Evolutionary conservation across 2,113 vertebrate species (phyloP).

Genomic region (Morphnarchus princeps): DNA sequence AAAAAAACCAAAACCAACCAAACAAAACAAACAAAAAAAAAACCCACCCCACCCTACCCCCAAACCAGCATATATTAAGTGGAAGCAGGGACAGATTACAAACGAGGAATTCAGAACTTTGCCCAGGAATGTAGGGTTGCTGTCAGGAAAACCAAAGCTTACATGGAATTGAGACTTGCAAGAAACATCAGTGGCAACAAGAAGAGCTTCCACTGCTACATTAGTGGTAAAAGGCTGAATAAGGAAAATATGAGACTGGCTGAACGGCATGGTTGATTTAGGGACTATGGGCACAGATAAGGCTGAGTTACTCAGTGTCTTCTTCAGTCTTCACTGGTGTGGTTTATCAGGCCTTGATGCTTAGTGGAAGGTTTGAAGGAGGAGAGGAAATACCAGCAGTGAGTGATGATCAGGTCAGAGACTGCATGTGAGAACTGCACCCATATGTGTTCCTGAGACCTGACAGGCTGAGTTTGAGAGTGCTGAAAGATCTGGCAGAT

Average conservation of each 20-base stretch:
- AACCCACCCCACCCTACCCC: neutral
- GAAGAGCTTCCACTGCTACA: neutral
- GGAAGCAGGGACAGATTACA: neutral
- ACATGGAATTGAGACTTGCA: neutral
- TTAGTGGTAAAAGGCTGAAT: neutral
- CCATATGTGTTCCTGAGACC: neutral
- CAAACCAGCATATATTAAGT: neutral
- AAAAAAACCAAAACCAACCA: too few relatives aligned
- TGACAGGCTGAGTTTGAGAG: neutral
- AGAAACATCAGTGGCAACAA: neutral
- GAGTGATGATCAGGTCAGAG: neutral
- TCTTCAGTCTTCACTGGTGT: neutral
- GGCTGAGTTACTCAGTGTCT: neutral
- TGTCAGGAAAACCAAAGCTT: neutral
- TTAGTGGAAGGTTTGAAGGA: neutral
- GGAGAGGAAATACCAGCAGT: neutral
- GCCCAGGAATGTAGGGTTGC: neutral
- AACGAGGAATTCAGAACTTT: neutral
- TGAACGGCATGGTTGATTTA: neutral
- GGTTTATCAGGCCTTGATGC: neutral
- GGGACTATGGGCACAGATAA: neutral
- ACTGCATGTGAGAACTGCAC: neutral
- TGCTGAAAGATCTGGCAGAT: neutral
- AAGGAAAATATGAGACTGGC: neutral
- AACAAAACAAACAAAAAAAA: too few relatives aligned